Evolutionary conservation across 2,797 vertebrate species (phyloP).

Genomic region (Numenius phaeopus): DNA sequence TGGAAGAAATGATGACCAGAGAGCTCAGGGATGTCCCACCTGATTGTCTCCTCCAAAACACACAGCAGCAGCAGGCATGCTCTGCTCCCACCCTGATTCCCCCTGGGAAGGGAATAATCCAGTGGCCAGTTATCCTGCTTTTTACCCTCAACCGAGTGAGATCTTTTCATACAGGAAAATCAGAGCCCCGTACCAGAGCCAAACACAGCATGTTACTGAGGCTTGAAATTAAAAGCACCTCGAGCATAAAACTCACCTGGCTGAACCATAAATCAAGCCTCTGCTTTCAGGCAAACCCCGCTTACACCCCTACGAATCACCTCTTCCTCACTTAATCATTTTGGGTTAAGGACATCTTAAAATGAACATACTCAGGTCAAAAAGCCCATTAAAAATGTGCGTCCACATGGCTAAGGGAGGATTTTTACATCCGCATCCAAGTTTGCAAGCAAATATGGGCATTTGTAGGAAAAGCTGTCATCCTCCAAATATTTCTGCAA

Average conservation of each 20-base stretch:
- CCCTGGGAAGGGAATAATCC: neutral
- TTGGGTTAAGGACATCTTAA: neutral
- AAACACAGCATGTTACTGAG: neutral
- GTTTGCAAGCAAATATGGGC: neutral
- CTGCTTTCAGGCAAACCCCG: neutral
- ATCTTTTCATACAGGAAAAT: neutral
- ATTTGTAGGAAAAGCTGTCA: neutral
- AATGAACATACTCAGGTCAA: neutral
- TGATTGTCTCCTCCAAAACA: too few species aligned
- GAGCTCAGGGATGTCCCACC: neutral
- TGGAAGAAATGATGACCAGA: accelerated
- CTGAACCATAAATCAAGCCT: neutral
- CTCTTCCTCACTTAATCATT: neutral
- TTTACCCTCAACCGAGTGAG: neutral
- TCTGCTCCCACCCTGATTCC: neutral
- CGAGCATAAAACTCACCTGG: neutral
- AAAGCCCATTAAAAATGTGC: neutral
- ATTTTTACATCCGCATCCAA: neutral
- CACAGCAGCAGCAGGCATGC: neutral
- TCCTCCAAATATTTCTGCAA: neutral
- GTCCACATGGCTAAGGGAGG: neutral
- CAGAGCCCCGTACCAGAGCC: neutral
- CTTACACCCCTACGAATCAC: neutral
- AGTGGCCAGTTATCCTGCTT: neutral
- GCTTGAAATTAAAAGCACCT: neutral